Conservation (phyloP, 2,797 vertebrate genomes). For the Argentina silus region DNA sequence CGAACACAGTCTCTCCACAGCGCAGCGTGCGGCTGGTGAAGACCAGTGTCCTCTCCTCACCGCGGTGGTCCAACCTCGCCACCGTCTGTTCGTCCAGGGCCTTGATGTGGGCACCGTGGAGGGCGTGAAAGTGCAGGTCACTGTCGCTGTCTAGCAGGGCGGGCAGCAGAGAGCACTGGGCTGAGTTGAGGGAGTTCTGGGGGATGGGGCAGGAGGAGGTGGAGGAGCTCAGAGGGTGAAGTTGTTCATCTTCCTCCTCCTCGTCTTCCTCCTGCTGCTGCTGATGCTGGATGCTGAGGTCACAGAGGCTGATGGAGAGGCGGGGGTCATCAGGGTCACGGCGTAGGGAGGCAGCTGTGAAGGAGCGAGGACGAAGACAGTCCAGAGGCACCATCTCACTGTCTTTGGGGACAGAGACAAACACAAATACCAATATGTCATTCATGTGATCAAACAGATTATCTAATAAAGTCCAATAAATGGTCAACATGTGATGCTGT, state of each 20-base stretch:
- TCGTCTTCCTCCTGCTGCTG: conserved; percentile 21
- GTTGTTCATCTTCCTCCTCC: conserved; percentile 61
- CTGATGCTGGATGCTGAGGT: conserved; percentile 87
- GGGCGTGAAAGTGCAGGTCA: conserved; percentile 88
- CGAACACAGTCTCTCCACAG: conserved; percentile 87
- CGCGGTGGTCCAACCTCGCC: conserved; percentile 81
- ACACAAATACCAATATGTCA: neutral
- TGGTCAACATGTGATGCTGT: neutral
- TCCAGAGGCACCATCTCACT: conserved; percentile 89
- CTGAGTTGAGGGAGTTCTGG: conserved; percentile 92
- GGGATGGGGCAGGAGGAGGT: conserved; percentile 85
- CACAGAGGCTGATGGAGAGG: conserved; percentile 89
- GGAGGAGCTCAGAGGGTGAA: conserved; percentile 56
- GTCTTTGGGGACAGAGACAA: conserved; percentile 73
- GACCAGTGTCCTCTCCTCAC: conserved; percentile 88
- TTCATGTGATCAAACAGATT: neutral
- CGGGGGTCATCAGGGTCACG: conserved; percentile 82
- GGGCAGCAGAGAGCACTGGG: conserved; percentile 87
- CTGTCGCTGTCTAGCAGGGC: conserved; percentile 85
- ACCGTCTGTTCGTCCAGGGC: conserved; percentile 87
- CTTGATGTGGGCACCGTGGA: conserved; percentile 84
- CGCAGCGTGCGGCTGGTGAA: conserved; percentile 88
- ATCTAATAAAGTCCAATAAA: neutral
- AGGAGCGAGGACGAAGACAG: conserved; percentile 85
- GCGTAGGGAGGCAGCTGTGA: conserved; percentile 83